Evolutionary conservation across 92 coral and sea anemone species (phyloP), one percentile per base, ranked within the genome.

Genomic region (Galaxea fascicularis): DNA sequence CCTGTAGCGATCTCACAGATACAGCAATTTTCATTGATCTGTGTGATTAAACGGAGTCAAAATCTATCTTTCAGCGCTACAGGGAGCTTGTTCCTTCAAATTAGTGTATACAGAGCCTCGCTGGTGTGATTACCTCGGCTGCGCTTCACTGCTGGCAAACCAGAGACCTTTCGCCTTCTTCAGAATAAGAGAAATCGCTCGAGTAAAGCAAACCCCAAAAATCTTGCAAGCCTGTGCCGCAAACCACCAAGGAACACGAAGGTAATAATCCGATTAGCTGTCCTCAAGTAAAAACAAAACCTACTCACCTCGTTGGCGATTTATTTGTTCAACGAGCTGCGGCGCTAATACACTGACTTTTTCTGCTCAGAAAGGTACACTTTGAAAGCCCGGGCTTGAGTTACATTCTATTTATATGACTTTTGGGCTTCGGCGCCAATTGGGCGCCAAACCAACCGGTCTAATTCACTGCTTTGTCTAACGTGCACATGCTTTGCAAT

Each of bases 381-480:
- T 94, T 89, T 94, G 92, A 93, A 93, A 79, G 93, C 71, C 76
- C 65, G 83, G 91, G 90, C 92, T 94, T 87, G 90, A 74, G 94
- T 94, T 94, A 94, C 98, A 94, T 59, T 81, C 98, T 94, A 94
- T 94, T 94, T 94, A 94, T 94, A 94, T 73, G 94, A 93, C 90
- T 94, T 87, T 78, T 86, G 90, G 85, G 92, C 79, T 94, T 78
- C 84, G 94, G 95, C 98, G 98, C 98, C 98, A 92, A 84, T 62
- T 81, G 86, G 98, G 95, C 98, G 98, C 98, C 98, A 86, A 78
- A 70, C 82, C 88, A 79, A 83, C 89, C 95, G 95, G 90, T 91
- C 92, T 88, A 88, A 85, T 85, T 89, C 95, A 84, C 93, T 92
- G 98, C 98, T 94, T 94, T 94, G 98, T 94, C 95, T 94, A 89